phyloP scores from a whole-genome alignment of 2,888 invertebrate genomes.

The Dasysyrphus albostriatus region DNA sequence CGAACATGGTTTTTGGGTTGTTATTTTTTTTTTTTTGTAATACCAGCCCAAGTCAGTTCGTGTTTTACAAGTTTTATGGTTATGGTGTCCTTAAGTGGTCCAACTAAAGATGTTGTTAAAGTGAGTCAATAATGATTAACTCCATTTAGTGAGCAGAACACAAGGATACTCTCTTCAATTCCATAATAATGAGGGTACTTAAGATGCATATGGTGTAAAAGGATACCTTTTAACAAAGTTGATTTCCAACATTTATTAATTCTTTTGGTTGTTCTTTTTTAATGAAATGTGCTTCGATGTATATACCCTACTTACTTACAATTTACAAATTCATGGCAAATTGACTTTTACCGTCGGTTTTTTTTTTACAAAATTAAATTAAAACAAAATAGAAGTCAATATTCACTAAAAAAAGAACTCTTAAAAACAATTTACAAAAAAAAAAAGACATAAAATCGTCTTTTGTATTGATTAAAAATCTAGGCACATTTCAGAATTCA shows the following conservation, averaged over 20 bases:
- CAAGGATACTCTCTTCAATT: neutral
- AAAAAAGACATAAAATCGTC: neutral
- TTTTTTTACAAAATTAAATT: conserved; percentile 17
- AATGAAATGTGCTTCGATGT: neutral
- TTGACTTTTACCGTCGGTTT: neutral
- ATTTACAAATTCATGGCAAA: conserved; percentile 18
- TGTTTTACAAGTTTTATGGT: conserved; percentile 63
- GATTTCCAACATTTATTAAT: conserved; percentile 29
- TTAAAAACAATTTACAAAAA: conserved; percentile 13
- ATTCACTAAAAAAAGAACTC: neutral
- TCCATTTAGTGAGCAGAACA: conserved; percentile 12
- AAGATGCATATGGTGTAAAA: conserved; percentile 59
- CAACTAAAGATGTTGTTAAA: conserved; percentile 55
- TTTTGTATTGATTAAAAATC: conserved; percentile 22
- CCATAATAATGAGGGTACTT: conserved; percentile 55
- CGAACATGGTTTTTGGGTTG: conserved; percentile 20
- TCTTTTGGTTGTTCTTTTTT: neutral
- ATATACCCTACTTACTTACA: neutral
- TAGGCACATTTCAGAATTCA: conserved; percentile 10
- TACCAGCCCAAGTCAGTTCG: neutral
- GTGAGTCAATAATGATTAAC: conserved; percentile 53
- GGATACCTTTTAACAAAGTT: conserved; percentile 22
- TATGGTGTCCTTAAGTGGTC: conserved; percentile 53
- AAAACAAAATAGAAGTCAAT: conserved; percentile 3
- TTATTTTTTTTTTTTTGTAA: neutral